Percentiles rank a stretch among this genome's conserved stretches.
Conservation (phyloP, 2,797 vertebrate genomes). For the Gobionotothen gibberifrons region DNA sequence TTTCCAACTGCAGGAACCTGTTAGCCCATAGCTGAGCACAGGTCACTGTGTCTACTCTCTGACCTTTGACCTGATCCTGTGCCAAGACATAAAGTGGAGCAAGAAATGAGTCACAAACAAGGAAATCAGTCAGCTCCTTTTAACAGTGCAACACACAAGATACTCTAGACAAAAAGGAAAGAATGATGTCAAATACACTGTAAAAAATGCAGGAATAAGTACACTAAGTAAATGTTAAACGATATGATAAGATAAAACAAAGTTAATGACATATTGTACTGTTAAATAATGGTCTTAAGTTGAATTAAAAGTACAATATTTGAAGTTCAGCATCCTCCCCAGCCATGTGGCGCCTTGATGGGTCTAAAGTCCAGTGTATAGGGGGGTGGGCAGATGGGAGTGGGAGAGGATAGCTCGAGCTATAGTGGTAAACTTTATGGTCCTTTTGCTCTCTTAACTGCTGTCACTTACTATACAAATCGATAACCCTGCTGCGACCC, state of each 20-base stretch:
- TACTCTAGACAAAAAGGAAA: too few species aligned
- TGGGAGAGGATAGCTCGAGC: not conserved
- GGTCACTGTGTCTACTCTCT: constrained; percentile 16
- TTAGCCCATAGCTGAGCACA: constrained; percentile 27
- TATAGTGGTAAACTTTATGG: constrained; percentile 21
- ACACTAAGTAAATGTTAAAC: too few species aligned
- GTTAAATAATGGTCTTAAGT: not conserved
- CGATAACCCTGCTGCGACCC: not conserved
- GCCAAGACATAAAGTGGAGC: not conserved
- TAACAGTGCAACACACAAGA: too few species aligned
- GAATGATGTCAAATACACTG: too few species aligned
- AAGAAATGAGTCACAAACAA: too few species aligned
- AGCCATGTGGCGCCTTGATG: not conserved
- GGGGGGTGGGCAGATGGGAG: constrained; percentile 3
- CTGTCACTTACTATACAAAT: not conserved
- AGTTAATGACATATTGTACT: too few species aligned
- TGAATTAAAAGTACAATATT: not conserved
- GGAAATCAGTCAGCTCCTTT: too few species aligned
- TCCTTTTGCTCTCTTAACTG: not conserved
- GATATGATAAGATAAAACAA: too few species aligned
- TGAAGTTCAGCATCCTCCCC: not conserved
- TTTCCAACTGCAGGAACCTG: constrained; percentile 14
- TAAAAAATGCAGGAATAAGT: too few species aligned
- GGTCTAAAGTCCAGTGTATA: constrained; percentile 40
- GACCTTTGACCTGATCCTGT: constrained; percentile 10